Percentiles rank a stretch among this genome's conserved stretches.
These are phyloP conservation scores for Tadarida brasiliensis DNA, from an alignment of 2,797 vertebrate species.

Conservation along the genomic window DNA sequence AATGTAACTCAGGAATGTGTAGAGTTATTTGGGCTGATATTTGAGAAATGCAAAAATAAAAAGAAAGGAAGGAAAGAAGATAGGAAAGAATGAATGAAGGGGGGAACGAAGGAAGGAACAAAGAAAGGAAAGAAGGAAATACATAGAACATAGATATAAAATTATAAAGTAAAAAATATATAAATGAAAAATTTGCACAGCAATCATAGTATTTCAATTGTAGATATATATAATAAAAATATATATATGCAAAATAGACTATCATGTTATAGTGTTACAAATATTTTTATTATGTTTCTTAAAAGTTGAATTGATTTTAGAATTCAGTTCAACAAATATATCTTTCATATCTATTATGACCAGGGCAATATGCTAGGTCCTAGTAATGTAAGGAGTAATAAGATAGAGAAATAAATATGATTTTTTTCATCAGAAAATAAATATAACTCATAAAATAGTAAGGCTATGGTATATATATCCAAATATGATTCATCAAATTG, in stretches of 20 bases:
- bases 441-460: constrained; percentile 16
- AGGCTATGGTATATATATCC: neutral
- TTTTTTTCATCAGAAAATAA: neutral
- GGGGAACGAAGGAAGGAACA: too few relatives aligned
- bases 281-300: neutral
- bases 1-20: neutral
- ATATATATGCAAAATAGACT: neutral
- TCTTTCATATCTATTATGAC: neutral
- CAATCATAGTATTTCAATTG: neutral
- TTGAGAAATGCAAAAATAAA: neutral
- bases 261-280: neutral
- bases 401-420: neutral
- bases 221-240: neutral
- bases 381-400: neutral
- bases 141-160: neutral
- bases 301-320: constrained; percentile 9
- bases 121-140: neutral
- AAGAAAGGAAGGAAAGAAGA: neutral
- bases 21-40: neutral
- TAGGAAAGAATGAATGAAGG: neutral
- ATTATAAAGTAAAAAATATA: neutral
- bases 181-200: neutral
- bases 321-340: neutral
- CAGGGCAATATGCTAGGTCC: neutral
- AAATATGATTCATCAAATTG: constrained; percentile 18